These are phyloP conservation scores for Sturnus vulgaris DNA, from an alignment of 2,113 vertebrate species.

Conservation along the genomic window DNA sequence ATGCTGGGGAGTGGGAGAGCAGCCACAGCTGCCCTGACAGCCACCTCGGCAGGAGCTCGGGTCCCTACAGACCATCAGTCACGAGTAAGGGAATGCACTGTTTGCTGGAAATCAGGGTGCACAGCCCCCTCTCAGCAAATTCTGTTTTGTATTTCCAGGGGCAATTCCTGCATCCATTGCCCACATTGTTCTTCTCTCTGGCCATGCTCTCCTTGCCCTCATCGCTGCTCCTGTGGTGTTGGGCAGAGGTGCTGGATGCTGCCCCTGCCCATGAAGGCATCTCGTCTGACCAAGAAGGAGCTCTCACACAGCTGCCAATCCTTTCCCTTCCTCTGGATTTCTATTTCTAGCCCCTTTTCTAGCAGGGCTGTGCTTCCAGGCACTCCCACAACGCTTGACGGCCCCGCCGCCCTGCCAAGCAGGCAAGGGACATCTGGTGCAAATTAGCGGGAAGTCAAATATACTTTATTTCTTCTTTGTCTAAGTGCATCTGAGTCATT, in stretches of 20 bases:
- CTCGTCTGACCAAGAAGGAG: neutral
- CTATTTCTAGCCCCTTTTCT: slow-evolving; percentile 28
- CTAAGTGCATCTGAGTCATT: slow-evolving; percentile 58
- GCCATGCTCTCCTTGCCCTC: neutral
- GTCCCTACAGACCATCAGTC: neutral
- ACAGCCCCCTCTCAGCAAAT: neutral
- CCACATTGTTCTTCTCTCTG: fast-evolving
- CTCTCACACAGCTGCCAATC: neutral
- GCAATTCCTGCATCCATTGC: neutral
- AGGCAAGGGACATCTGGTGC: slow-evolving; percentile 56
- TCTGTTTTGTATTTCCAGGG: neutral
- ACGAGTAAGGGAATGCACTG: neutral
- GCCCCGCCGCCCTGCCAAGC: neutral
- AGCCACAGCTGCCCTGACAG: neutral
- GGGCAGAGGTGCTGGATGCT: neutral
- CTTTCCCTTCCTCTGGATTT: slow-evolving; percentile 6
- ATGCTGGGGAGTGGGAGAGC: fast-evolving
- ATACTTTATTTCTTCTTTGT: slow-evolving; percentile 58
- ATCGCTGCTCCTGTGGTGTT: fast-evolving
- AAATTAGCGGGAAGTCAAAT: slow-evolving; percentile 60
- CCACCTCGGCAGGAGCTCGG: neutral
- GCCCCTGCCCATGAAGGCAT: neutral
- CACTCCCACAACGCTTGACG: slow-evolving; percentile 24
- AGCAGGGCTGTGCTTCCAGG: slow-evolving; percentile 19
- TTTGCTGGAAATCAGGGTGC: neutral